Evolutionary conservation across 2,113 vertebrate genomes (phyloP).

Genomic region (Trogon surrucura): DNA sequence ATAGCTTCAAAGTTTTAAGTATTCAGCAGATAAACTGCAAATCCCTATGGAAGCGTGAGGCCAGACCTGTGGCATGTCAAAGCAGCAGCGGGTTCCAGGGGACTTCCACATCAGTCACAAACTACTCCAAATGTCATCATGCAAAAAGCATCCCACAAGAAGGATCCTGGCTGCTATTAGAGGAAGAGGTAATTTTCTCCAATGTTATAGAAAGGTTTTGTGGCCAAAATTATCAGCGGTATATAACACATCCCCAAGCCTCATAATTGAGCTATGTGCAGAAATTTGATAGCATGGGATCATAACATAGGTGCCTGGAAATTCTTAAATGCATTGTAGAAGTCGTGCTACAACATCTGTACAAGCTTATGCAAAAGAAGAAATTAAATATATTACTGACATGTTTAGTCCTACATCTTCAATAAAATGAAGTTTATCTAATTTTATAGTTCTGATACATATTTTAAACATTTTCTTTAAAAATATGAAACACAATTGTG

Average conservation of each 20-base stretch:
- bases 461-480: neutral
- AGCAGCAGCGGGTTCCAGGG: neutral
- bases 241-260: neutral
- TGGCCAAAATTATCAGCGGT: neutral
- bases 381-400: neutral
- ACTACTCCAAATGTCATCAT: neutral
- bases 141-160: neutral
- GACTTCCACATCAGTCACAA: neutral
- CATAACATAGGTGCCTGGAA: neutral
- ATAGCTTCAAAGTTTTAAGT: neutral
- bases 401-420: neutral
- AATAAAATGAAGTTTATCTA: neutral
- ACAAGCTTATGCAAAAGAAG: neutral
- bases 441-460: neutral
- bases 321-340: neutral
- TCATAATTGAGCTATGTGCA: neutral
- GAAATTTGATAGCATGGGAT: neutral
- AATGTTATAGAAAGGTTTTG: neutral
- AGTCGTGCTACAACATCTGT: neutral
- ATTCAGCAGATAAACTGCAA: neutral
- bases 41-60: neutral
- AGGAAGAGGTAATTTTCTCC: neutral
- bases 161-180: accelerated
- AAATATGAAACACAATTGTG: neutral
- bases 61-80: neutral